Conservation (phyloP, 53 echinoderm and acorn worm species). For the Echinarachnius parma region DNA sequence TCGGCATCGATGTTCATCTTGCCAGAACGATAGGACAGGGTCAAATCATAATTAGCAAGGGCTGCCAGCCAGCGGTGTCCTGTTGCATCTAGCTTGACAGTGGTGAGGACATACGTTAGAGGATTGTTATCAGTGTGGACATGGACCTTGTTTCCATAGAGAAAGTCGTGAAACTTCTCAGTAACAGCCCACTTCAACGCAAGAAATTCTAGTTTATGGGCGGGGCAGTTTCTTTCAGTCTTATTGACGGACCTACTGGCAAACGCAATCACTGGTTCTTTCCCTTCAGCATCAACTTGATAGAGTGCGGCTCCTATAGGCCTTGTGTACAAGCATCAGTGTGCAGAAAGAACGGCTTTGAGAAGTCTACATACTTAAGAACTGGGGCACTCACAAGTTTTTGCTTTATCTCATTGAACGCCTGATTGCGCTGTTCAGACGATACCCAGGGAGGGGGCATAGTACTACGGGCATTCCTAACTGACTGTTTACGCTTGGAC, state of each 20-base stretch:
- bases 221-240: constrained; percentile 34
- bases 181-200: constrained; percentile 63
- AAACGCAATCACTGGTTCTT: constrained; percentile 28
- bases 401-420: constrained; percentile 3
- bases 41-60: constrained; percentile 22
- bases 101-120: constrained; percentile 43
- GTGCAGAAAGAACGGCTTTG: constrained; percentile 29
- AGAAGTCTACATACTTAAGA: constrained; percentile 22
- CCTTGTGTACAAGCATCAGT: constrained; percentile 39
- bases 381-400: constrained; percentile 17
- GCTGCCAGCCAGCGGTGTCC: constrained; percentile 43
- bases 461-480: not conserved
- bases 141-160: constrained; percentile 41
- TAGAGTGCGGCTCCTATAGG: constrained; percentile 33
- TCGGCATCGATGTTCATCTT: no score
- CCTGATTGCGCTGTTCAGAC: not conserved
- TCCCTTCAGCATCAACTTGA: constrained; percentile 22
- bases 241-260: constrained; percentile 11
- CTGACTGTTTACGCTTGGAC: not conserved
- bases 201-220: constrained; percentile 50
- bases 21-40: no score
- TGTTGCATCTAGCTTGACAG: constrained; percentile 54
- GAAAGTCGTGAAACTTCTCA: constrained; percentile 48
- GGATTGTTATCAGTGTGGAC: constrained; percentile 58
- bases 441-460: constrained; percentile 12